Conservation (phyloP, 35 echinoderm and acorn worm genomes). For the Ophioderma brevispina region DNA sequence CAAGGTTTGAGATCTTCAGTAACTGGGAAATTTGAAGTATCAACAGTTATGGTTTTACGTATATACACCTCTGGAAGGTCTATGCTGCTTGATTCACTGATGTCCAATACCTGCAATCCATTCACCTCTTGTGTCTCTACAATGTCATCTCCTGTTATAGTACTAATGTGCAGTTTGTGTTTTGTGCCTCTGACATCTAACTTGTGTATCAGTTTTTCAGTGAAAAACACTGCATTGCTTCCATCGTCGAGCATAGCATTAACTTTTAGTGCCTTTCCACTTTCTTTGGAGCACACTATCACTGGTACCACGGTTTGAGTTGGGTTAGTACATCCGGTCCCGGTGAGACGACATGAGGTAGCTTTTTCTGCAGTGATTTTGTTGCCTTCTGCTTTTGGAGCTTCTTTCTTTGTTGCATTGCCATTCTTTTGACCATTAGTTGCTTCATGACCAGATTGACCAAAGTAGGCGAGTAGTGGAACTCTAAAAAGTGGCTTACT, state of each 20-base stretch:
- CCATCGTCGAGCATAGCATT: conserved; percentile 19
- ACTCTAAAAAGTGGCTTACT: too few species aligned
- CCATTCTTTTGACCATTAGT: too few species aligned
- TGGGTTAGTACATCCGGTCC: not conserved
- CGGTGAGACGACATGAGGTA: conserved; percentile 17
- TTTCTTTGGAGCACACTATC: not conserved
- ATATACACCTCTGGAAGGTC: not conserved
- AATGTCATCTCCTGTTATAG: not conserved
- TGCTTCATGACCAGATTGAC: too few species aligned
- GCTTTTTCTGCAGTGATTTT: not conserved
- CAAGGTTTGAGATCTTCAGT: not conserved
- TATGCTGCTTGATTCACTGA: not conserved
- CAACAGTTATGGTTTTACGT: not conserved
- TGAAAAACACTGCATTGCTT: conserved; percentile 21
- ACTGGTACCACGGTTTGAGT: not conserved
- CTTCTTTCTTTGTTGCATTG: not conserved
- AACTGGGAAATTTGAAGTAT: not conserved
- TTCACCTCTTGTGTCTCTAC: not conserved
- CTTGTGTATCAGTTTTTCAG: not conserved
- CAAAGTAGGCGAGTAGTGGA: too few species aligned
- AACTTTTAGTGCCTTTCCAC: not conserved
- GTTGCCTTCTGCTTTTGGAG: not conserved
- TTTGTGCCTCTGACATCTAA: not conserved
- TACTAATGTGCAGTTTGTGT: conserved; percentile 1
- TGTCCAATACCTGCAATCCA: not conserved